Evolutionary conservation across 37 sponge, comb jelly and placozoan species (phyloP).

Genomic region (Haliclona indistincta): DNA sequence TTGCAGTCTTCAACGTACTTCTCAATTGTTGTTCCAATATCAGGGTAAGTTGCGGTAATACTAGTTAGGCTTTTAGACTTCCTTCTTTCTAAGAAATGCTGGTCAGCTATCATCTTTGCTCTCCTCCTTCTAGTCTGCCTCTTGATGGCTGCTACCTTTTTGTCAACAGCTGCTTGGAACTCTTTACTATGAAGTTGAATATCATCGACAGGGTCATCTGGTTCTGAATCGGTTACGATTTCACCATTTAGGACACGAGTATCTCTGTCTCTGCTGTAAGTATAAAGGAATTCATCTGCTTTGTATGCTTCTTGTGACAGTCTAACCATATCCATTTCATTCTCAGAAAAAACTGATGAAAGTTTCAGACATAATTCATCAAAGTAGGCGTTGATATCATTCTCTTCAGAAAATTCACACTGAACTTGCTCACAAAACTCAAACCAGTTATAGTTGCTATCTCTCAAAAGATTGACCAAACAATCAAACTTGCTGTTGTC

Average conservation of each 20-base stretch:
- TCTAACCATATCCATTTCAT: background rate
- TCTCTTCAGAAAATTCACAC: too few species aligned
- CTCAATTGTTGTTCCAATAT: slow-evolving; percentile 28
- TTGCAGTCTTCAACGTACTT: background rate
- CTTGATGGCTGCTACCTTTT: too few species aligned
- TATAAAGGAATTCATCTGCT: background rate
- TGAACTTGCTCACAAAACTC: background rate
- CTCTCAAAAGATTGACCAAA: background rate
- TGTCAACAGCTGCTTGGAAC: slow-evolving; percentile 6
- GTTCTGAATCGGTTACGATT: slow-evolving; percentile 21
- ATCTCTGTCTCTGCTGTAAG: background rate
- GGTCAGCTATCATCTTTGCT: too few species aligned
- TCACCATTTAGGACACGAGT: slow-evolving; percentile 13
- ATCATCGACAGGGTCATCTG: slow-evolving; percentile 2
- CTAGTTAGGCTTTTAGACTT: too few species aligned
- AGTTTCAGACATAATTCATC: slow-evolving; percentile 1
- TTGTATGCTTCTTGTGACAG: slow-evolving; percentile 17
- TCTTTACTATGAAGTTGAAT: background rate
- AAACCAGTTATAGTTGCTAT: slow-evolving; percentile 29
- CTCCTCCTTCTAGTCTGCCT: too few species aligned
- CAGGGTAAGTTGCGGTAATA: slow-evolving; percentile 10
- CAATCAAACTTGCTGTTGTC: background rate
- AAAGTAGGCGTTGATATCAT: background rate
- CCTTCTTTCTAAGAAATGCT: too few species aligned
- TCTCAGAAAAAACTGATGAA: background rate